Evolutionary conservation across 2,888 invertebrate species (phyloP), one percentile per base, ranked within the genome.

Genomic region (Oeneis ivallda): DNA sequence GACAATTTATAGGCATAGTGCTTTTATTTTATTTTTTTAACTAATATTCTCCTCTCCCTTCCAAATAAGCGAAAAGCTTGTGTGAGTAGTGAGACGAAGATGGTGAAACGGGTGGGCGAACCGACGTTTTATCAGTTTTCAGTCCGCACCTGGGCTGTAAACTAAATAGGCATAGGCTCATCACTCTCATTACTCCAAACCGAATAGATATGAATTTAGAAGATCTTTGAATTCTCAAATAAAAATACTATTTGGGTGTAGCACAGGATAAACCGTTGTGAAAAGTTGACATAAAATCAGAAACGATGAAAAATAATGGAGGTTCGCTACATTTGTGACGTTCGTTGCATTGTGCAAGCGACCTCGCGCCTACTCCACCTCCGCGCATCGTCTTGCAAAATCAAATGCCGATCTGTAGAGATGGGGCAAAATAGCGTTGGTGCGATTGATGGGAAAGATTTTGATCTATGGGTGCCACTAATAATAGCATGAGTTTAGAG

Each of bases 281-380:
- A 19, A 15, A 54, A 54, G 53, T 37, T 54, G 37, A 15, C 3
- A 17, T 47, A 47, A 17, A n/a, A 17, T 15, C 47, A 47, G 9
- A 8, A 32, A 32, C 1, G 4, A 13, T 26, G 26, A 13, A 26
- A 26, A 26, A 43, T 15, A 47, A 32, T 32, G 34, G 10, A 10
- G 43, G 11, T 6, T 49, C 49, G 56, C 60, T 60, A 34, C 9
- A 64, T 50, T 47, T 64, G 32, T 39, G 53, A 64, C 52, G 26
- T 60, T 4, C 2, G 71, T 56, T 76, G 82, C 73, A 72, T 87
- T 86, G 84, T 83, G 87, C 82, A 86, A 87, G 76, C 71, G 82
- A 70, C 86, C 86, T 84, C 81, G 82, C 77, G 68, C 87, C 88
- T 78, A 87, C 87, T 63, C 68, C 65, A 58, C 77, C 76, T 76